Evolutionary conservation across 2,113 vertebrate genomes (phyloP).

Genomic region (Megaptera novaeangliae): DNA sequence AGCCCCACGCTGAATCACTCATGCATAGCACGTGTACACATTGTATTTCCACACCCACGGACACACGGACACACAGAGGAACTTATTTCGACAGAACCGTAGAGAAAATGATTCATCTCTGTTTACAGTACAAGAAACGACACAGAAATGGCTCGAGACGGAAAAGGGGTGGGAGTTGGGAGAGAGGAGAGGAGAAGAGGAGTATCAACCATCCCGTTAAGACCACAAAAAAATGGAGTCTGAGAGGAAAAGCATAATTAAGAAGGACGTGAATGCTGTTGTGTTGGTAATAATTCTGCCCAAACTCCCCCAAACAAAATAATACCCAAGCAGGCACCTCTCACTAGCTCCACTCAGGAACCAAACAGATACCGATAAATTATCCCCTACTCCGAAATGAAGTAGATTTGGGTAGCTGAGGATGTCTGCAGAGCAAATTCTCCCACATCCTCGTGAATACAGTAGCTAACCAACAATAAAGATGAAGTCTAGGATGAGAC

Average conservation of each 20-base stretch:
- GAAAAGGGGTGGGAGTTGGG: not conserved
- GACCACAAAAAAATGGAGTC: not conserved
- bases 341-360: not conserved
- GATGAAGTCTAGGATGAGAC: accelerated
- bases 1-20: not conserved
- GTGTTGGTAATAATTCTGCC: not conserved
- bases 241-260: not conserved
- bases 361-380: not conserved
- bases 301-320: not conserved
- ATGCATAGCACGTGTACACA: not conserved
- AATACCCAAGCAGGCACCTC: not conserved
- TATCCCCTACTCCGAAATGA: not conserved
- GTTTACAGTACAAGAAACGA: not conserved
- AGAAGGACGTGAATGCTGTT: not conserved
- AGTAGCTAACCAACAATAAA: too few relatives aligned
- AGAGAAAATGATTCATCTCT: not conserved
- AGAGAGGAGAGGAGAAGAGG: not conserved
- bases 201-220: not conserved
- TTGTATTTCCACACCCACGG: not conserved
- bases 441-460: not conserved
- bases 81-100: not conserved
- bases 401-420: not conserved
- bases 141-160: not conserved
- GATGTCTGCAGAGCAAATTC: too few relatives aligned
- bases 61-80: not conserved